Conservation (phyloP, 2,888 invertebrate genomes). For the Cantharis rufa region DNA sequence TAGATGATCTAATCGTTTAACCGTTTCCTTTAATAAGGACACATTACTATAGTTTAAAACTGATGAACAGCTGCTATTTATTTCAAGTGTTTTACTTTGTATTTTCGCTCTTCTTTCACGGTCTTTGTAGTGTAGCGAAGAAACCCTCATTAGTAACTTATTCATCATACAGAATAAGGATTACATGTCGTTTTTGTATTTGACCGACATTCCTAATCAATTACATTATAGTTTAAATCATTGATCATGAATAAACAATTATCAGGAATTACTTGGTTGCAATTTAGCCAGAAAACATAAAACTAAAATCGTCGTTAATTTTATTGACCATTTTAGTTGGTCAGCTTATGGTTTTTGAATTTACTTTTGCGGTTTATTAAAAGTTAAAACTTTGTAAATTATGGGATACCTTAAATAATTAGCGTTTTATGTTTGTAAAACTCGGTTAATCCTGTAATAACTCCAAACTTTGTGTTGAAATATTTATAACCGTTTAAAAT, state of each 20-base stretch:
- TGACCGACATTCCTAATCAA: slow-evolving; percentile 23
- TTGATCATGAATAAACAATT: slow-evolving; percentile 3
- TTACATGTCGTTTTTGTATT: slow-evolving; percentile 8
- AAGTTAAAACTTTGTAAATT: background rate
- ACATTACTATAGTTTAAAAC: slow-evolving; percentile 4
- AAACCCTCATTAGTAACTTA: slow-evolving; percentile 1
- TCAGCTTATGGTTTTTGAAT: slow-evolving; percentile 10
- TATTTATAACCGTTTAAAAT: background rate
- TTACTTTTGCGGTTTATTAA: slow-evolving; percentile 9
- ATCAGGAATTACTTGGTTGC: background rate
- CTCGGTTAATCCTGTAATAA: background rate
- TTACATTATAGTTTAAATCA: slow-evolving; percentile 25
- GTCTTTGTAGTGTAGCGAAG: background rate
- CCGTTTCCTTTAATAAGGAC: slow-evolving; percentile 6
- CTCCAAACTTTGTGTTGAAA: background rate
- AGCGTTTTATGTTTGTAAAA: background rate
- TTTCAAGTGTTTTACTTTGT: slow-evolving; percentile 1
- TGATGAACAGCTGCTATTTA: slow-evolving; percentile 9
- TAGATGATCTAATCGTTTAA: slow-evolving; percentile 5
- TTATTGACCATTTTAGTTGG: slow-evolving; percentile 17
- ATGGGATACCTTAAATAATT: slow-evolving; percentile 2
- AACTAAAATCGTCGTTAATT: slow-evolving; percentile 7
- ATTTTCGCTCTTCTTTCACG: background rate
- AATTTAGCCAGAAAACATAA: background rate
- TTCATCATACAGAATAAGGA: background rate